Percentiles rank a stretch among this genome's conserved stretches.
These are phyloP conservation scores for Geopemphigus sp. DNA, from an alignment of 1,140 invertebrate species.

Conservation along the genomic window DNA sequence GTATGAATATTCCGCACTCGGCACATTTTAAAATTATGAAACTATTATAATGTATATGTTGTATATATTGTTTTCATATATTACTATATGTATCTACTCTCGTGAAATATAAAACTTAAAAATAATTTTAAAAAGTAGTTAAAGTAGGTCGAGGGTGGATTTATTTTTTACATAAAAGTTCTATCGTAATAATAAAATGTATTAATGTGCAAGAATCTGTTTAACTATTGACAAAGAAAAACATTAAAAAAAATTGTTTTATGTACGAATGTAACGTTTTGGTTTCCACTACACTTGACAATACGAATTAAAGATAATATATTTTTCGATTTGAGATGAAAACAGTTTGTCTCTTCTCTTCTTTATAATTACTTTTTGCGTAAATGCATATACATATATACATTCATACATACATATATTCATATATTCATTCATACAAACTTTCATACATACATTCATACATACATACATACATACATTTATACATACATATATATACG, in stretches of 20 bases:
- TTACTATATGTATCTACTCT: not conserved
- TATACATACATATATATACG: no score
- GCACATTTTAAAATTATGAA: constrained; percentile 8
- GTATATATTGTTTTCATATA: not conserved
- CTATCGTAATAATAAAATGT: not conserved
- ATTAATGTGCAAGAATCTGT: constrained; percentile 2
- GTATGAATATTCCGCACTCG: not conserved
- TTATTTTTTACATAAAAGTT: not conserved
- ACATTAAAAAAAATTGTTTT: not conserved
- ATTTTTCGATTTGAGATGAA: not conserved
- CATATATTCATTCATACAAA: no score
- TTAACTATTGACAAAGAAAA: no score
- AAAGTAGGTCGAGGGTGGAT: not conserved
- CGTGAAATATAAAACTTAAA: not conserved
- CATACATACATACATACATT: no score
- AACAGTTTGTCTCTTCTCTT: not conserved
- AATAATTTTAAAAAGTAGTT: constrained; percentile 6
- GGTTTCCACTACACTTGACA: not conserved
- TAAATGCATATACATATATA: not conserved
- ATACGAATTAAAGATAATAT: not conserved
- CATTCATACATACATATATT: no score
- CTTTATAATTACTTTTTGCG: no score
- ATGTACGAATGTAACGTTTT: not conserved
- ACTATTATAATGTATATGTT: not conserved
- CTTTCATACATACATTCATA: no score